phyloP scores from a whole-genome alignment of 2,888 invertebrate genomes.

The Tiliacea citrago region DNA sequence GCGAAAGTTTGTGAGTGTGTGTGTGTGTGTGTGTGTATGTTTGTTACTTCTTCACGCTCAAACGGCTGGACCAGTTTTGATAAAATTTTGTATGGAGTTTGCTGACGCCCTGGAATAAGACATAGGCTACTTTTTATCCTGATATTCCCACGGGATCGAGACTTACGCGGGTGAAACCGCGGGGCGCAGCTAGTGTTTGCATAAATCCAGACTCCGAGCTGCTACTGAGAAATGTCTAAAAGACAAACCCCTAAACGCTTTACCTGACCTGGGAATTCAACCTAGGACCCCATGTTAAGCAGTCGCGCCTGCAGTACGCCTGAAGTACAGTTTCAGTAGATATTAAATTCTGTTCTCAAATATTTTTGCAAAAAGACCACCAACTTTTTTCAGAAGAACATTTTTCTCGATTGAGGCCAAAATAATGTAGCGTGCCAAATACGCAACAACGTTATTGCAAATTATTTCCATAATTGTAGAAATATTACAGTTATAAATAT shows the following conservation, averaged over 20 bases:
- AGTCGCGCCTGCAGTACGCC: neutral
- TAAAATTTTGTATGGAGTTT: too few relatives aligned
- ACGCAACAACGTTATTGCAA: constrained; percentile 34
- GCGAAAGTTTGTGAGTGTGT: too few relatives aligned
- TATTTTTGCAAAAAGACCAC: neutral
- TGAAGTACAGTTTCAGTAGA: neutral
- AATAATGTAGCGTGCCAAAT: constrained; percentile 13
- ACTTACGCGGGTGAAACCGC: too few relatives aligned
- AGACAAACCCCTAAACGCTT: neutral
- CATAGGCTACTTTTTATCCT: too few relatives aligned
- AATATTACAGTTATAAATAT: constrained; percentile 36
- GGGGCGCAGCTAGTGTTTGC: too few relatives aligned
- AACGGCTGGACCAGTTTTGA: too few relatives aligned
- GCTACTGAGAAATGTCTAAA: neutral
- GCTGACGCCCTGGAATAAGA: too few relatives aligned
- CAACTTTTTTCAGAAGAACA: neutral
- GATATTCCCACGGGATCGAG: too few relatives aligned
- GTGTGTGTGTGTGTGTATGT: too few relatives aligned
- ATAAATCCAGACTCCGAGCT: neutral
- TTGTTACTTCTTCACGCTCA: too few relatives aligned
- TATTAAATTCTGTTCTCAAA: neutral
- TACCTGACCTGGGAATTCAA: neutral
- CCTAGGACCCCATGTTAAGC: neutral
- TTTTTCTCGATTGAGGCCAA: constrained; percentile 36
- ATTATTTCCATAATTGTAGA: constrained; percentile 32